Evolutionary conservation across 1,140 invertebrate species (phyloP).

Genomic region (Conopomorpha cramerella): DNA sequence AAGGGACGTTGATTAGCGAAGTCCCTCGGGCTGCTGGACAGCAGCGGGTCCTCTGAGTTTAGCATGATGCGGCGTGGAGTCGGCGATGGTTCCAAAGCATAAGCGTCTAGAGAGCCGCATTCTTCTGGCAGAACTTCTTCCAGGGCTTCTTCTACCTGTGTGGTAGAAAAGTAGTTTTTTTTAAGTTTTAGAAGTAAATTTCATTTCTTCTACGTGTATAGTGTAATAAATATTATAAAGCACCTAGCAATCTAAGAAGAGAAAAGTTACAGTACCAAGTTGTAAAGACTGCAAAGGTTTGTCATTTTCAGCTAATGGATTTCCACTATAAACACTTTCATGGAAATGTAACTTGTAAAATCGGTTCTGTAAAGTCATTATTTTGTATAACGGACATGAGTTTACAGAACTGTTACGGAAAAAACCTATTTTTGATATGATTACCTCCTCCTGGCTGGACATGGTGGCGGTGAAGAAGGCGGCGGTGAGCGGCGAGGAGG

Average conservation of each 20-base stretch:
- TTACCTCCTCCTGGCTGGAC: conserved; percentile 76
- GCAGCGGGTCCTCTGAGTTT: conserved; percentile 80
- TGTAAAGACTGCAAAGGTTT: too few species aligned
- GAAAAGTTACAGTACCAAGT: too few species aligned
- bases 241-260: too few species aligned
- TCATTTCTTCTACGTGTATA: too few species aligned
- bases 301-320: too few species aligned
- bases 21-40: conserved; percentile 81
- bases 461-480: conserved; percentile 86
- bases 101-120: conserved; percentile 66
- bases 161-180: conserved; percentile 3
- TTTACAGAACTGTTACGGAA: too few species aligned
- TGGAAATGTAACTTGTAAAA: too few species aligned
- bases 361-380: too few species aligned
- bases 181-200: too few species aligned
- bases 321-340: too few species aligned
- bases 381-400: too few species aligned
- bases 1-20: conserved; percentile 69
- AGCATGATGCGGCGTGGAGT: conserved; percentile 70
- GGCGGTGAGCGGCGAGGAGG: conserved; percentile 68
- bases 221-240: too few species aligned
- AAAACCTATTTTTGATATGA: neutral
- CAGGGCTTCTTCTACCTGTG: conserved; percentile 74
- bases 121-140: conserved; percentile 80
- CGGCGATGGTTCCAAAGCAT: conserved; percentile 67